Evolutionary conservation across 2,888 invertebrate genomes (phyloP).

Genomic region (Aphidius colemani): DNA sequence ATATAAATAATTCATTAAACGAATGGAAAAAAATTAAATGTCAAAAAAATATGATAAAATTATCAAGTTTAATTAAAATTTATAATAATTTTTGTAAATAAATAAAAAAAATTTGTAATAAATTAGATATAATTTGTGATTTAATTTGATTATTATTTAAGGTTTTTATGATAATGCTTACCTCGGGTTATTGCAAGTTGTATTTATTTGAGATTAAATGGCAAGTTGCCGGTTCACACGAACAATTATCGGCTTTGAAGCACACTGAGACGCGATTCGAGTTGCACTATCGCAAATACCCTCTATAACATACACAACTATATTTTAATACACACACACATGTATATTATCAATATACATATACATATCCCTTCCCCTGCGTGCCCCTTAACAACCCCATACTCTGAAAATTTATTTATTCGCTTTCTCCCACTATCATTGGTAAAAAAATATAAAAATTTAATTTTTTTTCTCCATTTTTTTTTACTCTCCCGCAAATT

Average conservation of each 20-base stretch:
- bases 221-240: conserved; percentile 46
- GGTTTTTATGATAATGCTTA: conserved; percentile 17
- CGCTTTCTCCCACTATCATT: background rate
- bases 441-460: too few relatives aligned
- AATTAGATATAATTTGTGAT: background rate
- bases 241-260: conserved; percentile 35
- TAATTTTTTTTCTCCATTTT: background rate
- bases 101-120: background rate
- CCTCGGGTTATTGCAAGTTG: conserved; percentile 26
- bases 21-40: too few relatives aligned
- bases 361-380: background rate
- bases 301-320: conserved; percentile 19
- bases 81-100: too few relatives aligned
- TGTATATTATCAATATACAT: background rate
- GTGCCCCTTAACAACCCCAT: background rate
- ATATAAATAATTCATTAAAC: too few relatives aligned
- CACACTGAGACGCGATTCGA: conserved; percentile 25
- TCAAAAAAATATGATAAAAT: too few relatives aligned
- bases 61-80: too few relatives aligned
- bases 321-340: conserved; percentile 2
- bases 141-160: background rate
- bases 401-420: too few relatives aligned
- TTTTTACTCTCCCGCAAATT: background rate
- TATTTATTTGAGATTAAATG: conserved; percentile 42
- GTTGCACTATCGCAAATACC: conserved; percentile 30